Base-by-base conservation (phyloP, 2,888 invertebrate species). In the Amphimallon solstitiale region DNA sequence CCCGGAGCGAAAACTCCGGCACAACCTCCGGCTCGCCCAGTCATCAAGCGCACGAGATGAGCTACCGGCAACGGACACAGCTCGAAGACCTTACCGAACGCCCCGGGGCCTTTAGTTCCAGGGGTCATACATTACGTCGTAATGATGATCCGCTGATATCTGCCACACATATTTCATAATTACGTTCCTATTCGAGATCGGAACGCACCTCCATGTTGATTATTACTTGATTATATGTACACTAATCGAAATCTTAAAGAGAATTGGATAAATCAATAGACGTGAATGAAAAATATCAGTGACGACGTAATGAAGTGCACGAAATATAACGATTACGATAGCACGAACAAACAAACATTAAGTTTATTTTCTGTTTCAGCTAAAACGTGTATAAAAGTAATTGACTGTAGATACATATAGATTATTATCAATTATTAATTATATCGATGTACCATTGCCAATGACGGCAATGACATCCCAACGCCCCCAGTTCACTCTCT, bases 31-130 rank as follows among this genome's bases (percentile, higher is more conserved):
- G 73, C 72, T 70, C 73, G 75, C 73, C 74, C 74, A 72, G 72
- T 73, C 73, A 74, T 72, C 72, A 71, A 69, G 71, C 71, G 72
- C 72, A 72, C 75, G 75, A 73, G 73, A 74, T 69, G 70, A 65
- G 75, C 76, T 75, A 76, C 76, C 71, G 76, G 75, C 75, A 68
- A 71, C 72, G 63, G 48, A 62, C 56, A 9, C 19, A 49, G 37
- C 60, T 23, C 38, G 49, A 51, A 65, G 65, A 49, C 65, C 34
- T 51, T 21, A 49, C 51, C 54, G 60, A 49, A 43, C 34, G 49
- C 60, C 60, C 38, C 9, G 38, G 51, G 45, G 60, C 60, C 7
- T 35, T 12, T 56, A 56, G 23, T 40, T 56, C 43, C 52, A 65
- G 49, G 51, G 59, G 60, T 65, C 65, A 59, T 65, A 65, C 65